Evolutionary conservation across 1,140 invertebrate genomes (phyloP).

Genomic region (Trichomalopsis sarcophagae): DNA sequence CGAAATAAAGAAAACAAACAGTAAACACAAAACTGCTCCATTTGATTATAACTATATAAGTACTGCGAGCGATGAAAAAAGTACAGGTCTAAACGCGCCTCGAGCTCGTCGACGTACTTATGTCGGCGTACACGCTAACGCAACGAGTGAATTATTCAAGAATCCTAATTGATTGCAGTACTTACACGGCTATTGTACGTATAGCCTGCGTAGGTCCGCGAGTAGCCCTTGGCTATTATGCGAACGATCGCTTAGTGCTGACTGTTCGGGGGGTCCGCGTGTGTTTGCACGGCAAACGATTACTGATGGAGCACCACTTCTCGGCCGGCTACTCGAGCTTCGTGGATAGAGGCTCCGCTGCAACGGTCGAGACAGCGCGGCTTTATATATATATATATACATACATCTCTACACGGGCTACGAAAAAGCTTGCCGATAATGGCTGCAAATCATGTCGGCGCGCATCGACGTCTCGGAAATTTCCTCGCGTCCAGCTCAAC

Average conservation of each 20-base stretch:
- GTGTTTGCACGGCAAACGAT: conserved; percentile 29
- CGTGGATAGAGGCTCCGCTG: no score
- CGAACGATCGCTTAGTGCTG: neutral
- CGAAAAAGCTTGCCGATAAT: no score
- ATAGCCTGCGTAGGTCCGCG: no score
- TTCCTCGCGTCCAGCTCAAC: neutral
- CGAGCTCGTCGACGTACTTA: no score
- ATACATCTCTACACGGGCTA: no score
- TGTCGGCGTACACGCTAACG: no score
- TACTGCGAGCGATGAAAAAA: no score
- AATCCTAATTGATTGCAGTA: conserved; percentile 25
- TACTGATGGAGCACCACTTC: conserved; percentile 14
- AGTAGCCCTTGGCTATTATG: neutral
- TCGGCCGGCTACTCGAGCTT: neutral
- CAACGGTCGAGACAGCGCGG: neutral
- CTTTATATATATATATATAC: neutral
- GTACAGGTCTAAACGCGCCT: no score
- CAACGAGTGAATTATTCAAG: conserved; percentile 27
- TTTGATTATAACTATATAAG: no score
- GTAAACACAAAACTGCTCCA: no score
- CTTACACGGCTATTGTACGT: neutral
- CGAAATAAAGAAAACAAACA: no score
- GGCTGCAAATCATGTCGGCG: neutral
- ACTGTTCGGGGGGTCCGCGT: neutral
- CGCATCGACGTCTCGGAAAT: conserved; percentile 39